phyloP scores from a whole-genome alignment of 2,888 invertebrate genomes.

The Bombylius discolor region DNA sequence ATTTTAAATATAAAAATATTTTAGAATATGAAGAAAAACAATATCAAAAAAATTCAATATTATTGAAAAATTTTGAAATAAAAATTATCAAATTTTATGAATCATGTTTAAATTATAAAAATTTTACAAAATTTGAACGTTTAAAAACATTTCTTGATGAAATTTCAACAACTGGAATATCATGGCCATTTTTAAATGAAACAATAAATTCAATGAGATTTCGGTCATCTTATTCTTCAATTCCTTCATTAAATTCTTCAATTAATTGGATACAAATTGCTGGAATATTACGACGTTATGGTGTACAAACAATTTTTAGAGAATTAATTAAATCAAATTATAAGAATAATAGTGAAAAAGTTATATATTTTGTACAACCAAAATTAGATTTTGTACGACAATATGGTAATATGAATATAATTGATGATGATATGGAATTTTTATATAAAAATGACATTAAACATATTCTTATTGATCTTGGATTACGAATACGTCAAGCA shows the following conservation, averaged over 20 bases:
- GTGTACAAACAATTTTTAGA: not conserved
- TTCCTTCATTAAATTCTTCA: not conserved
- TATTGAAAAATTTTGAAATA: too few species aligned
- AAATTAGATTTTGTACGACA: not conserved
- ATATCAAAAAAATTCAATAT: too few species aligned
- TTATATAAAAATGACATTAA: conserved; percentile 1
- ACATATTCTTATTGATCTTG: conserved; percentile 2
- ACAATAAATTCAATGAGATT: too few species aligned
- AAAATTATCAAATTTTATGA: not conserved
- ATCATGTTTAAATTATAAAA: not conserved
- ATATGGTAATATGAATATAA: not conserved
- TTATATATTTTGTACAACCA: not conserved
- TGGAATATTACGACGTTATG: not conserved
- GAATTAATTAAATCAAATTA: conserved; percentile 2
- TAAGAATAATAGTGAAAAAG: not conserved
- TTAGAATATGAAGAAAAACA: not conserved
- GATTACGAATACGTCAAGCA: not conserved
- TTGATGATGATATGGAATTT: not conserved
- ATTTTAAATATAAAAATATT: not conserved
- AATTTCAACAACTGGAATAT: too few species aligned
- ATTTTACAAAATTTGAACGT: not conserved
- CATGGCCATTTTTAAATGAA: too few species aligned
- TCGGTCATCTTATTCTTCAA: not conserved
- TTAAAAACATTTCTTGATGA: not conserved
- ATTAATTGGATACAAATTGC: not conserved